Evolutionary conservation across 2,888 invertebrate species (phyloP).

Genomic region (Peribatodes rhomboidaria): DNA sequence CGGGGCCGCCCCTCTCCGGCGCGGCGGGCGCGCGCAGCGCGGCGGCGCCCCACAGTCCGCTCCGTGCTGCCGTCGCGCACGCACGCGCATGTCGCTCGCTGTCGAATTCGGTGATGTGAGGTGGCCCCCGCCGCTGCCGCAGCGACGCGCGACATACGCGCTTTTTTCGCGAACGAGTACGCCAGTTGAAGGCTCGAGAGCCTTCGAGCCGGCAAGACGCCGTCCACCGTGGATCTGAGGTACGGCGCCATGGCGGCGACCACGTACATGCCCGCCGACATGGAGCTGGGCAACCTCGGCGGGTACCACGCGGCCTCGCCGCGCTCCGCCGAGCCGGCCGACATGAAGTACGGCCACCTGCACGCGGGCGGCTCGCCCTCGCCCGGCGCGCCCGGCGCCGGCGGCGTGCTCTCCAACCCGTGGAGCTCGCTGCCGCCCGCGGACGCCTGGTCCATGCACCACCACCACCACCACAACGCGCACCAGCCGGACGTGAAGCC

Average conservation of each 20-base stretch:
- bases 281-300: slow-evolving; percentile 93
- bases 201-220: slow-evolving; percentile 88
- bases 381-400: slow-evolving; percentile 85
- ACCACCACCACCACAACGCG: slow-evolving; percentile 92
- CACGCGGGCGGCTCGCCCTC: slow-evolving; percentile 90
- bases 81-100: slow-evolving; percentile 88
- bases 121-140: slow-evolving; percentile 85
- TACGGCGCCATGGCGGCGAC: slow-evolving; percentile 97
- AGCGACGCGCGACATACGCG: slow-evolving; percentile 81
- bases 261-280: slow-evolving; percentile 96
- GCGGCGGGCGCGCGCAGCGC: slow-evolving; percentile 74
- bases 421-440: slow-evolving; percentile 94
- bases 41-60: slow-evolving; percentile 78
- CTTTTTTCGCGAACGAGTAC: slow-evolving; percentile 78
- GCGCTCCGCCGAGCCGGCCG: slow-evolving; percentile 94
- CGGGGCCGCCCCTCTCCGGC: slow-evolving; percentile 70
- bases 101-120: slow-evolving; percentile 81
- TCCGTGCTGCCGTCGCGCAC: slow-evolving; percentile 85
- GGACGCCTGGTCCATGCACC: slow-evolving; percentile 94
- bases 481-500: slow-evolving; percentile 93
- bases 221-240: slow-evolving; percentile 87
- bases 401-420: slow-evolving; percentile 88
- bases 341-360: slow-evolving; percentile 98
- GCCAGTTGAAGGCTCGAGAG: slow-evolving; percentile 85
- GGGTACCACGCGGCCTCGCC: slow-evolving; percentile 95